Base-by-base conservation (phyloP, 1,140 invertebrate genomes). In the Drosophila simulans region DNA sequence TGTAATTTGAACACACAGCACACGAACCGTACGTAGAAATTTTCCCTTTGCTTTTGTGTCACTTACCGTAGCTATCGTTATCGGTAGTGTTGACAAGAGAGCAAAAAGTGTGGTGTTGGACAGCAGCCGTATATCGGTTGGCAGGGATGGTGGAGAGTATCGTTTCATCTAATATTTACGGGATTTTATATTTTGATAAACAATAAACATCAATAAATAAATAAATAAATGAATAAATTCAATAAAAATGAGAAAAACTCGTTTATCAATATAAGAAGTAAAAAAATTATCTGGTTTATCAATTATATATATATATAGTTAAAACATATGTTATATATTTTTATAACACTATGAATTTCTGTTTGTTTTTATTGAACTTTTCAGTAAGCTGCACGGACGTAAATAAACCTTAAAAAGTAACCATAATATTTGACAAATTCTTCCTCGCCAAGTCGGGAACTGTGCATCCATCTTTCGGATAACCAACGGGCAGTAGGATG, bases 401-500 rank as follows among this genome's bases (percentile, higher is more conserved):
- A 42, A 53, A 12, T 43, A n/a, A 20, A 53, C 13, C 15, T 82
- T 63, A 92, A 65, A 89, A 90, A 63, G 46, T 74, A 2, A 82
- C 55, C 71, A 97, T 93, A 73, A 98, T 97, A 43, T 98, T 95
- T 0, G 95, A 92, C 1, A 98, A 90, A 10, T 92, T 59, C 92
- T 98, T 98, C 10, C 97, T 93, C 22, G 93, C 75, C 10, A 98
- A 93, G 74, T 96, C 95, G 0, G 97, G 97, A 7, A 98, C 96
- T 2, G 94, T 95, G 58, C 96, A 95, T 35, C 95, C 94, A n/a
- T 94, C 77, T 7, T 96, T 94, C 0, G 97, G 96, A 93, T 96
- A 97, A 0, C 97, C 97, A 3, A 98, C 94, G 0, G 97, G 97
- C 34, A 98, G 92, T 3, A 98, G 93, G 1, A 98, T 93, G 4